phyloP scores from a whole-genome alignment of 2,797 vertebrate species.

The Okamejei kenojei region DNA sequence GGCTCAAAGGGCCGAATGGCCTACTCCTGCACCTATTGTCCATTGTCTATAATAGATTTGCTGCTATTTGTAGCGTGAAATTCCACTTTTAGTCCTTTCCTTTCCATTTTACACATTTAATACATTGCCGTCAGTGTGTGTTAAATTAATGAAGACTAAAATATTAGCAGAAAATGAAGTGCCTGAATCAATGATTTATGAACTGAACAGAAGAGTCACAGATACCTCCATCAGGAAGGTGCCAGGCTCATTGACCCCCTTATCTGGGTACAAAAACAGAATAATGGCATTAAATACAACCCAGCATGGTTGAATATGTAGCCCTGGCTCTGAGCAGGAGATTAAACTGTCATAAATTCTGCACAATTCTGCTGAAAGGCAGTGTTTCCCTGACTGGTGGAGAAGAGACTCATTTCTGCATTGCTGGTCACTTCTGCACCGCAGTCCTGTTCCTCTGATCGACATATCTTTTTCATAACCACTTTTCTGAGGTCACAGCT shows the following conservation, averaged over 20 bases:
- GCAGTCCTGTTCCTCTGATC: slow-evolving; percentile 53
- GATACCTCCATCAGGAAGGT: no score
- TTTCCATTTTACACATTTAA: neutral
- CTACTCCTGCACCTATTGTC: no score
- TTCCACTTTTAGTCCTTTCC: neutral
- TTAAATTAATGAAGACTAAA: neutral
- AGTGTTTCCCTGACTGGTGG: slow-evolving; percentile 40
- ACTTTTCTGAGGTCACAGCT: slow-evolving; percentile 80
- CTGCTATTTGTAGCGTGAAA: neutral
- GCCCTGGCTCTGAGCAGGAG: neutral
- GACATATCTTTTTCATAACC: slow-evolving; percentile 83
- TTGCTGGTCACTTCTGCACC: slow-evolving; percentile 56
- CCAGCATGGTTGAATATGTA: neutral
- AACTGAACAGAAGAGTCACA: neutral
- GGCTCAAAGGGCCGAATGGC: no score
- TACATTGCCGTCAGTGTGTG: neutral
- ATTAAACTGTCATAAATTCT: neutral
- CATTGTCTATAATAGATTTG: neutral
- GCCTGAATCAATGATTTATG: neutral
- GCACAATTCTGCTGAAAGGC: neutral
- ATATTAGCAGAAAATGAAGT: neutral
- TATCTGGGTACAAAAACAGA: neutral
- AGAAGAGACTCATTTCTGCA: slow-evolving; percentile 62
- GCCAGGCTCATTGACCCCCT: neutral
- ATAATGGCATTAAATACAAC: neutral